phyloP scores from a whole-genome alignment of 1,140 invertebrate genomes.

The Trachymyrmex cornetzi region DNA sequence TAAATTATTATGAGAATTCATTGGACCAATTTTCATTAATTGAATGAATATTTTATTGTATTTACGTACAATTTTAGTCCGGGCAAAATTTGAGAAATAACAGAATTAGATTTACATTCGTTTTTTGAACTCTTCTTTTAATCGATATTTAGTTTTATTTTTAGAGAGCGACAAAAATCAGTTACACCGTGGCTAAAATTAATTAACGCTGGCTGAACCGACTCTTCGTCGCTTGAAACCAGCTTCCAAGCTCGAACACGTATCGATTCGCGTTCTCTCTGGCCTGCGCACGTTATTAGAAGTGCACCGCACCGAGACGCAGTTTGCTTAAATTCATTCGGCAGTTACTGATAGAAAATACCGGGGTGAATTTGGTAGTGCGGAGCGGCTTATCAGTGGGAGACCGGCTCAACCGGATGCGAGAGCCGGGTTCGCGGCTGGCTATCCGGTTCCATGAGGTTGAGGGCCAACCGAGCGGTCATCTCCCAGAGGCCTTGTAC shows the following conservation, averaged over 20 bases:
- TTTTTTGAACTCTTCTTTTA: not conserved
- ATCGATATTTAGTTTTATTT: slow-evolving; percentile 4
- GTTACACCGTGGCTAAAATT: slow-evolving; percentile 17
- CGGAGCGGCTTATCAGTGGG: slow-evolving; percentile 65
- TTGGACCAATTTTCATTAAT: too few relatives aligned
- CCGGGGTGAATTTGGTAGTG: slow-evolving; percentile 24
- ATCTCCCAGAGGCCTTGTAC: slow-evolving; percentile 76
- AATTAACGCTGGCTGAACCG: slow-evolving; percentile 17
- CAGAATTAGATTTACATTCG: not conserved
- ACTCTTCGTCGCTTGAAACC: not conserved
- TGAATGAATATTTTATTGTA: too few relatives aligned
- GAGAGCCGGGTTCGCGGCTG: slow-evolving; percentile 60
- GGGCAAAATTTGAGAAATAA: not conserved
- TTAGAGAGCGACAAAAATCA: slow-evolving; percentile 19
- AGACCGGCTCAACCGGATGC: slow-evolving; percentile 63
- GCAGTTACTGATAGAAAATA: slow-evolving; percentile 73
- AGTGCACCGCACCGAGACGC: slow-evolving; percentile 38
- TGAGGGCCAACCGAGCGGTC: slow-evolving; percentile 70
- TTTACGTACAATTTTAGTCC: too few relatives aligned
- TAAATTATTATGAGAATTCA: too few relatives aligned
- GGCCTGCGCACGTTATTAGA: slow-evolving; percentile 38
- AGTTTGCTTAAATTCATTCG: slow-evolving; percentile 74
- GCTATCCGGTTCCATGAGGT: slow-evolving; percentile 73
- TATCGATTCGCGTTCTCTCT: slow-evolving; percentile 7
- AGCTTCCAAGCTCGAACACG: slow-evolving; percentile 8